Conservation (phyloP, 2,888 invertebrate species). For the Scaptomyza tumidula region DNA sequence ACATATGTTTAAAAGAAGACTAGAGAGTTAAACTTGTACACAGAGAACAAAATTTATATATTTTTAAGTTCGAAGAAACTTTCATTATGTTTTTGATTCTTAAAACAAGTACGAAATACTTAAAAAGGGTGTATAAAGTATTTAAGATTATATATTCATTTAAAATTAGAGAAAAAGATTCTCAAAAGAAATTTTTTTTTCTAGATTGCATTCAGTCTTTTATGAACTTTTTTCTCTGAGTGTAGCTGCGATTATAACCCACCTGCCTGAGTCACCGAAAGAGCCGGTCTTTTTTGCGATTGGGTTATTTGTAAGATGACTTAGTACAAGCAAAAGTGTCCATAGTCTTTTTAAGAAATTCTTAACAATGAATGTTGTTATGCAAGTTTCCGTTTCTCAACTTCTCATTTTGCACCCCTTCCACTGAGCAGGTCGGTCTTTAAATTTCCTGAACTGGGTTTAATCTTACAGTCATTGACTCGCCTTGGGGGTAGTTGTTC, state of each 20-base stretch:
- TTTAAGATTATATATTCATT: no score
- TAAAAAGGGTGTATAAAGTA: no score
- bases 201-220: no score
- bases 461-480: conserved; percentile 51
- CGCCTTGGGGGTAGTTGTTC: conserved; percentile 62
- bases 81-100: no score
- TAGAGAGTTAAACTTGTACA: background rate
- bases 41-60: no score
- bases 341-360: conserved; percentile 44
- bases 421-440: background rate
- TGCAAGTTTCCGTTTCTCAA: conserved; percentile 11
- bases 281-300: conserved; percentile 65
- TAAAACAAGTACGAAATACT: no score
- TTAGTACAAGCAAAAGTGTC: conserved; percentile 65
- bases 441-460: conserved; percentile 66
- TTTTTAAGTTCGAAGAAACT: no score
- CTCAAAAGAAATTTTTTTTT: no score
- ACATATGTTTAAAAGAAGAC: no score
- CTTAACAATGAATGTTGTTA: conserved; percentile 15
- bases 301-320: conserved; percentile 49
- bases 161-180: no score
- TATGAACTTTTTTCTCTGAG: background rate
- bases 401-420: background rate
- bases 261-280: conserved; percentile 61
- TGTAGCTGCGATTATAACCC: conserved; percentile 30